Conservation (phyloP, 2,797 vertebrate genomes). For the Triplophysa yarkandensis region DNA sequence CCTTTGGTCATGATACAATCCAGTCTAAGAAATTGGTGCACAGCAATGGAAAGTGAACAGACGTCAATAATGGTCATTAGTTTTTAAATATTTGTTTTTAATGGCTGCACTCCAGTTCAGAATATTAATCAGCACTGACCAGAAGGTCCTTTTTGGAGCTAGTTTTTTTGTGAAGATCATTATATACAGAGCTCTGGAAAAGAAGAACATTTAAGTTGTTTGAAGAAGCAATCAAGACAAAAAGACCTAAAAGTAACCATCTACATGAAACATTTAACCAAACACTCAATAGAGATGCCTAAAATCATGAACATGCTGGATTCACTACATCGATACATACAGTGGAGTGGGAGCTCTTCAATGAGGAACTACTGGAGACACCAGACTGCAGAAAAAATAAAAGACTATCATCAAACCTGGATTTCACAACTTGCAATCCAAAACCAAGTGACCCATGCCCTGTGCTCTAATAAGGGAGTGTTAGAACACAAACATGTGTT, state of each 20-base stretch:
- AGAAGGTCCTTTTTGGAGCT: constrained; percentile 83
- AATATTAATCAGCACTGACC: constrained; percentile 78
- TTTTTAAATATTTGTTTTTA: not conserved
- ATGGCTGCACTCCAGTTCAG: constrained; percentile 24
- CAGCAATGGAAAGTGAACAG: constrained; percentile 34
- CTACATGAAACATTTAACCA: too few species aligned
- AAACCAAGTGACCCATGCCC: constrained; percentile 4
- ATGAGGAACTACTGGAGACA: constrained; percentile 69
- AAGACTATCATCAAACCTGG: constrained; percentile 31
- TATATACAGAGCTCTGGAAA: constrained; percentile 83
- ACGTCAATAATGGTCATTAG: not conserved
- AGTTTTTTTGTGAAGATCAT: constrained; percentile 81
- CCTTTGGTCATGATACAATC: constrained; percentile 92
- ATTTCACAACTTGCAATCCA: constrained; percentile 24
- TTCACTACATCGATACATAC: constrained; percentile 71
- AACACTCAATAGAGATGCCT: not conserved
- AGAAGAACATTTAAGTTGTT: constrained; percentile 20
- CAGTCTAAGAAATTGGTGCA: constrained; percentile 77
- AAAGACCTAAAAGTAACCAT: too few species aligned
- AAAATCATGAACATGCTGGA: not conserved
- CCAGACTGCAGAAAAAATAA: constrained; percentile 73
- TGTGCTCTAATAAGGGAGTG: not conserved
- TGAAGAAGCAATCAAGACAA: not conserved
- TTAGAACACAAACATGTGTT: constrained; percentile 13
- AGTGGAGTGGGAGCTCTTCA: constrained; percentile 79